Evolutionary conservation across 2,888 invertebrate genomes (phyloP).

Genomic region (Drosophila nigricruria): DNA sequence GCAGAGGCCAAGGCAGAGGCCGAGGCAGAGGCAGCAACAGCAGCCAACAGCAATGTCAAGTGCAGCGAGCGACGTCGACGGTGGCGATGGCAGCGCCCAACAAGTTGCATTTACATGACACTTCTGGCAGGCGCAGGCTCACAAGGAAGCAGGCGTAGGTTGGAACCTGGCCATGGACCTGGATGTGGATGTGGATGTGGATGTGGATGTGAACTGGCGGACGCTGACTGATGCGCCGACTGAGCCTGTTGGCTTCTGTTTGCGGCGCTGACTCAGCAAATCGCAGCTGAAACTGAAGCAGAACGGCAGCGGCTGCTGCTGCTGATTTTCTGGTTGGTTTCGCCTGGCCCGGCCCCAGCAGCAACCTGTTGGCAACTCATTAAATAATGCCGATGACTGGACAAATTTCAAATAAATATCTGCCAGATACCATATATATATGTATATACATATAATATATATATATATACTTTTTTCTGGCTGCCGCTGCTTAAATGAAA

Average conservation of each 20-base stretch:
- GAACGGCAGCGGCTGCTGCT: slow-evolving; percentile 36
- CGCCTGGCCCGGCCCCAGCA: slow-evolving; percentile 23
- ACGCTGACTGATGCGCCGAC: slow-evolving; percentile 69
- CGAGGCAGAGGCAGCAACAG: slow-evolving; percentile 40
- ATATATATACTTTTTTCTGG: slow-evolving; percentile 19
- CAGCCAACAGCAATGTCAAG: slow-evolving; percentile 55
- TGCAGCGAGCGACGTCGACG: slow-evolving; percentile 54
- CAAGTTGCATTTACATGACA: slow-evolving; percentile 76
- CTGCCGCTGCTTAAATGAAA: slow-evolving; percentile 67
- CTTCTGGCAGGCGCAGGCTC: slow-evolving; percentile 60
- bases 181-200: slow-evolving; percentile 25
- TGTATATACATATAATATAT: slow-evolving; percentile 1
- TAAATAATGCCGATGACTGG: slow-evolving; percentile 84
- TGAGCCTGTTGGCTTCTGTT: slow-evolving; percentile 75
- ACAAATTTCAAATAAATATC: slow-evolving; percentile 70
- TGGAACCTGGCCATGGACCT: slow-evolving; percentile 19
- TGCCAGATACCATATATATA: slow-evolving; percentile 3
- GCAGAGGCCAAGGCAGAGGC: slow-evolving; percentile 34
- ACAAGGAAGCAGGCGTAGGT: slow-evolving; percentile 56
- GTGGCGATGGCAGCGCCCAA: slow-evolving; percentile 58
- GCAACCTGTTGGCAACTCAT: slow-evolving; percentile 81
- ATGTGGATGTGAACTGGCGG: slow-evolving; percentile 21
- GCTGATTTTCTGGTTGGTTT: slow-evolving; percentile 75
- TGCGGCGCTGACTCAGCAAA: slow-evolving; percentile 77
- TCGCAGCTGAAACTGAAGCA: slow-evolving; percentile 41